Percentiles rank a stretch among this genome's conserved stretches.
These are phyloP conservation scores for Leptinotarsa haldemani DNA, from an alignment of 2,888 invertebrate genomes.

Conservation along the genomic window DNA sequence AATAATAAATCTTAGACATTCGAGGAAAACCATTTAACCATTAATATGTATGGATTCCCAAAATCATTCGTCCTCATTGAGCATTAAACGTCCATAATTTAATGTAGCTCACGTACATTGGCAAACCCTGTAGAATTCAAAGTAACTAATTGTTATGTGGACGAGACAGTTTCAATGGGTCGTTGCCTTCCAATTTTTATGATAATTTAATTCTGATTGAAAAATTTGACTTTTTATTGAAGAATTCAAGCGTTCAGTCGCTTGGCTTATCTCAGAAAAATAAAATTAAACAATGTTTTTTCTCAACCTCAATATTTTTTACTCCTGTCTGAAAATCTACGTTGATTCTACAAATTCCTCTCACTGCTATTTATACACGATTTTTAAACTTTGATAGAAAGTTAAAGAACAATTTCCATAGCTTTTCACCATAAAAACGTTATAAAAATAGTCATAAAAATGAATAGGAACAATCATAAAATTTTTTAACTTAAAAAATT, in stretches of 20 bases:
- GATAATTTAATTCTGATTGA: not conserved
- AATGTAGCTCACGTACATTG: constrained; percentile 16
- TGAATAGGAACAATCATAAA: not conserved
- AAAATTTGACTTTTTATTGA: too few relatives aligned
- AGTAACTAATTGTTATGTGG: constrained; percentile 5
- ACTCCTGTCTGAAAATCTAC: too few relatives aligned
- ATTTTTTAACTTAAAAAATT: too few relatives aligned
- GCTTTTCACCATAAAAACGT: not conserved
- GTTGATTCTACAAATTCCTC: not conserved
- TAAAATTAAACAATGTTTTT: not conserved
- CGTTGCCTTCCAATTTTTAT: constrained; percentile 2
- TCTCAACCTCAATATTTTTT: too few relatives aligned
- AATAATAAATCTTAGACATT: not conserved
- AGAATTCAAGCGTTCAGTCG: too few relatives aligned
- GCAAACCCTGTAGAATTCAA: not conserved
- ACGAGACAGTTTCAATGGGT: not conserved
- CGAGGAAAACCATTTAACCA: constrained; percentile 11
- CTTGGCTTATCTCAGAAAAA: not conserved
- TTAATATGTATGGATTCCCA: constrained; percentile 23
- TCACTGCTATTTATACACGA: too few relatives aligned
- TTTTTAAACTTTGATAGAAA: too few relatives aligned
- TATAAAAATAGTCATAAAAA: not conserved
- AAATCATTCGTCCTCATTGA: constrained; percentile 1
- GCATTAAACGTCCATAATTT: not conserved
- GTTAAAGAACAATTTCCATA: too few relatives aligned